Conservation (phyloP, 2,888 invertebrate species). For the Omphaloscelis lunosa region DNA sequence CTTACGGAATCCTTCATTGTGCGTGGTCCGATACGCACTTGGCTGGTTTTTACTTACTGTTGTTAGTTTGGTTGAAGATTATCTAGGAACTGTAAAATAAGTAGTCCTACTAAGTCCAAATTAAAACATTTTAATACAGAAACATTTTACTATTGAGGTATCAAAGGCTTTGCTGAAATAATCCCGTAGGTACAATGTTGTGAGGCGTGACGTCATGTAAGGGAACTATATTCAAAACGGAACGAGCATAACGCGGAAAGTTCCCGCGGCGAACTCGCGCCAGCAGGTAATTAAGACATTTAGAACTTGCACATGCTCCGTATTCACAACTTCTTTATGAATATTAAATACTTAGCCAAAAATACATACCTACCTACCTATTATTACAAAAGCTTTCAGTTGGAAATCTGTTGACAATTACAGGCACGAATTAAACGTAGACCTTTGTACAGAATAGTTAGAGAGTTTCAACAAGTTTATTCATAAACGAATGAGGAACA, state of each 20-base stretch:
- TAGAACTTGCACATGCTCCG: slow-evolving; percentile 68
- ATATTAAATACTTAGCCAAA: slow-evolving; percentile 61
- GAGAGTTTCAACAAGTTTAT: slow-evolving; percentile 22
- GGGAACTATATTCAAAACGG: slow-evolving; percentile 61
- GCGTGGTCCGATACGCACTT: too few species aligned
- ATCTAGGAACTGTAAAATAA: background rate
- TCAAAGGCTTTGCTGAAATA: slow-evolving; percentile 23
- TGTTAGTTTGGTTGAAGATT: background rate
- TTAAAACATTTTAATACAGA: slow-evolving; percentile 8
- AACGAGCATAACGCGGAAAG: slow-evolving; percentile 58
- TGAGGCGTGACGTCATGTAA: slow-evolving; percentile 54
- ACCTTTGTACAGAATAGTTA: slow-evolving; percentile 18
- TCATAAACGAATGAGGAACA: slow-evolving; percentile 24
- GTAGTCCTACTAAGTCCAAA: background rate
- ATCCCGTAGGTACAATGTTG: slow-evolving; percentile 41
- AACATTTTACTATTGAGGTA: slow-evolving; percentile 17
- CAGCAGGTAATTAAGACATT: slow-evolving; percentile 71
- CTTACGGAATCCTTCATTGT: too few species aligned
- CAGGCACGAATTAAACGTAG: slow-evolving; percentile 3
- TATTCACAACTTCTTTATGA: slow-evolving; percentile 64
- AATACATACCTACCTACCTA: slow-evolving; percentile 39
- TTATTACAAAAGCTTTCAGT: slow-evolving; percentile 19
- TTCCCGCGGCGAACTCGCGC: slow-evolving; percentile 57
- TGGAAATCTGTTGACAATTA: slow-evolving; percentile 26
- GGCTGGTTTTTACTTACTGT: slow-evolving; percentile 1